Evolutionary conservation across 1,140 invertebrate species (phyloP).

Genomic region (Riptortus pedestris): DNA sequence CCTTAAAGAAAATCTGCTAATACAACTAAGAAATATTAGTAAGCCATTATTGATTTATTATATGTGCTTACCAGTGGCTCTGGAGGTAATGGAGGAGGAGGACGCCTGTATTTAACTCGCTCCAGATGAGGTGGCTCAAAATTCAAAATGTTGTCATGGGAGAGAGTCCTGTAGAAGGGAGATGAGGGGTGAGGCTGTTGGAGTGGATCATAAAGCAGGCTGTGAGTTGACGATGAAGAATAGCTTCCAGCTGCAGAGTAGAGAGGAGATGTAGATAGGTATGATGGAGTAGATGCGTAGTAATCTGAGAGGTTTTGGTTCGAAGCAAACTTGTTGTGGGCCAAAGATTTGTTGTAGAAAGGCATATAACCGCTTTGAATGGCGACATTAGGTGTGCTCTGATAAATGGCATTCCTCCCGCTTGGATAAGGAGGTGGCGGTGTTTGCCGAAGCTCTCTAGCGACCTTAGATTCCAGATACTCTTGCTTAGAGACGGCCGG

Average conservation of each 20-base stretch:
- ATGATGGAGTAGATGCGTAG: slow-evolving; percentile 42
- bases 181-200: slow-evolving; percentile 22
- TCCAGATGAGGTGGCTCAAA: slow-evolving; percentile 35
- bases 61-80: slow-evolving; percentile 21
- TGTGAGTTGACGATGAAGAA: slow-evolving; percentile 40
- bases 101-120: slow-evolving; percentile 33
- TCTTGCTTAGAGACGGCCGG: slow-evolving; percentile 78
- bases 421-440: slow-evolving; percentile 42
- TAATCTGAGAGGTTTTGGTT: slow-evolving; percentile 33
- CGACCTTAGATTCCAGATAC: slow-evolving; percentile 75
- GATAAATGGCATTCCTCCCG: slow-evolving; percentile 60
- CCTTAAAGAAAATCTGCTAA: too few relatives aligned
- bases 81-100: slow-evolving; percentile 62
- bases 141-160: slow-evolving; percentile 67
- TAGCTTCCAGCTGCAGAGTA: slow-evolving; percentile 42
- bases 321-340: slow-evolving; percentile 33
- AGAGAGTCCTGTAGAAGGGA: slow-evolving; percentile 45
- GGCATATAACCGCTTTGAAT: slow-evolving; percentile 32
- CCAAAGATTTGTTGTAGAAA: slow-evolving; percentile 27
- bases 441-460: slow-evolving; percentile 28
- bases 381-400: slow-evolving; percentile 62
- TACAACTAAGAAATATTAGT: too few relatives aligned
- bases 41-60: too few relatives aligned
- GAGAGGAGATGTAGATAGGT: slow-evolving; percentile 46
- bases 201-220: slow-evolving; percentile 42